A percentile compares a stretch with the other conserved stretches of the same genome.
Evolutionary conservation across 2,888 invertebrate genomes (phyloP).

Genomic region (Cryptosula pallasiana): DNA sequence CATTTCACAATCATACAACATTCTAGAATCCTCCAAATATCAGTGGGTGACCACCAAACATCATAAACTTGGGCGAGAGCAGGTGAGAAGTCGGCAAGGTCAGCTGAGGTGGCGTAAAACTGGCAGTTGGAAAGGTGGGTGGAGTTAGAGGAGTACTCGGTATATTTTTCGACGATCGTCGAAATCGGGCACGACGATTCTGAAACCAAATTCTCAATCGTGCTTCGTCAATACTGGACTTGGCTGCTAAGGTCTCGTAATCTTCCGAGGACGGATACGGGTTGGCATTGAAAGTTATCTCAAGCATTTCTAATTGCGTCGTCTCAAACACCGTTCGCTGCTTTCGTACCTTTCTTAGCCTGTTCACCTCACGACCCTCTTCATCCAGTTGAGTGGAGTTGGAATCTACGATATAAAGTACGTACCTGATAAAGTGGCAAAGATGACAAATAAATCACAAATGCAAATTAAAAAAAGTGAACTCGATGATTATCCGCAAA

Average conservation of each 20-base stretch:
- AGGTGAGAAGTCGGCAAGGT: not conserved
- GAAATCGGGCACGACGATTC: not conserved
- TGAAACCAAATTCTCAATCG: constrained; percentile 6
- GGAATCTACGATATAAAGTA: too few species aligned
- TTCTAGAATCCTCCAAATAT: not conserved
- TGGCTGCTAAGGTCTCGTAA: not conserved
- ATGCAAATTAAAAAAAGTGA: too few species aligned
- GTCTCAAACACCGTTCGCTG: constrained; percentile 21
- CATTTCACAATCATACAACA: not conserved
- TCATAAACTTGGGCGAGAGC: not conserved
- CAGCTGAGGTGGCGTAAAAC: not conserved
- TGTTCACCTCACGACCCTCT: not conserved
- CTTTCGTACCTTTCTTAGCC: constrained; percentile 1
- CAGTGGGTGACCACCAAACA: not conserved
- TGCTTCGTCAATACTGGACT: not conserved
- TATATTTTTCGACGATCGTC: not conserved
- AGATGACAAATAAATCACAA: too few species aligned
- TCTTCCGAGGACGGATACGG: constrained; percentile 8
- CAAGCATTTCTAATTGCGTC: not conserved
- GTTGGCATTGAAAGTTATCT: not conserved
- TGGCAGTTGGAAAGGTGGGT: not conserved
- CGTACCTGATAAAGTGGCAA: too few species aligned
- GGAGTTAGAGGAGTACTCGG: not conserved
- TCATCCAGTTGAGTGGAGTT: not conserved
- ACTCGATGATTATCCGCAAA: too few species aligned